Percentiles rank a stretch among this genome's conserved stretches.
phyloP scores from a whole-genome alignment of 2,113 vertebrate species.

The Macheiramphus alcinus region DNA sequence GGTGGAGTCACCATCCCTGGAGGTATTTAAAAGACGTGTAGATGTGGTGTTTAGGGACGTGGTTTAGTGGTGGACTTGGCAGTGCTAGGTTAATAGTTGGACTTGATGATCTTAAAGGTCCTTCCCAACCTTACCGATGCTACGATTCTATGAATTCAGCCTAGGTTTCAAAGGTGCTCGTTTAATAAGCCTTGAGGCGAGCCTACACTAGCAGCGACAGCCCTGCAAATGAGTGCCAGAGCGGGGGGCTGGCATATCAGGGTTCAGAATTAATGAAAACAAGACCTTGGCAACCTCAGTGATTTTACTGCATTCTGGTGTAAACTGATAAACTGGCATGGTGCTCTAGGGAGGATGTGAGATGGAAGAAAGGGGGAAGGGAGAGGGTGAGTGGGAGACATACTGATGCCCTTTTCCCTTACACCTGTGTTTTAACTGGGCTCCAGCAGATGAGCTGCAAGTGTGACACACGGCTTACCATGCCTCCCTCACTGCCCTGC shows the following conservation, averaged over 20 bases:
- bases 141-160: not conserved
- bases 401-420: not conserved
- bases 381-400: not conserved
- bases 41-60: no score
- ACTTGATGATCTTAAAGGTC: not conserved
- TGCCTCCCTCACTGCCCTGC: not conserved
- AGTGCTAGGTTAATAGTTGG: not conserved
- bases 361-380: not conserved
- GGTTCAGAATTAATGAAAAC: constrained; percentile 8
- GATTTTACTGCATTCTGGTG: not conserved
- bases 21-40: no score
- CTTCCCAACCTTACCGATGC: not conserved
- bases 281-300: not conserved
- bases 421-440: not conserved
- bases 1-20: no score
- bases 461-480: not conserved
- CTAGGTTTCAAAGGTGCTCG: not conserved
- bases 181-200: constrained; percentile 2
- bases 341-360: not conserved
- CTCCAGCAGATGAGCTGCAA: not conserved
- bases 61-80: not conserved
- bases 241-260: not conserved
- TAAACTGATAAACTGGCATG: not conserved
- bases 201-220: not conserved
- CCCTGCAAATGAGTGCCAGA: not conserved